A percentile compares a stretch with the other conserved stretches of the same genome.
Evolutionary conservation across 2,113 vertebrate genomes (phyloP).

Genomic region (Hydrochoerus hydrochaeris): DNA sequence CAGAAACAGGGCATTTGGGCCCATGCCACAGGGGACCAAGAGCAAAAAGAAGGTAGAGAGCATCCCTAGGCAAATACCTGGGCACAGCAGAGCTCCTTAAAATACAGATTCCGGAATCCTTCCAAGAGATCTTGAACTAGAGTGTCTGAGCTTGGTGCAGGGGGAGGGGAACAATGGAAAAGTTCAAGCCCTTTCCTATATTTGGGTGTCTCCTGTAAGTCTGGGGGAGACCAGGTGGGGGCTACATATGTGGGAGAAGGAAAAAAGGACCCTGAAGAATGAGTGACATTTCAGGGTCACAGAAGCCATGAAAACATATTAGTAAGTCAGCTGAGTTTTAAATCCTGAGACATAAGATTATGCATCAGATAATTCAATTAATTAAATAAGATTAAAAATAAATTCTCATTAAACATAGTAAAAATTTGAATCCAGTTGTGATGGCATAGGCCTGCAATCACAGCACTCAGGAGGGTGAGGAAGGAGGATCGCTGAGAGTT

Average conservation of each 20-base stretch:
- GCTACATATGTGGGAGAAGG: background rate
- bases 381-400: background rate
- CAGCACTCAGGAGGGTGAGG: background rate
- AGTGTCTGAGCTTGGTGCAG: background rate
- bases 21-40: background rate
- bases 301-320: background rate
- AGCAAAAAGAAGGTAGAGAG: background rate
- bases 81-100: background rate
- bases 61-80: background rate
- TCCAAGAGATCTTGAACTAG: background rate
- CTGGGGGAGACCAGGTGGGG: background rate
- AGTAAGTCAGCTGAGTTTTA: background rate
- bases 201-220: background rate
- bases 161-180: background rate
- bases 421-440: background rate
- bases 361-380: background rate
- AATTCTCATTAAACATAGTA: background rate
- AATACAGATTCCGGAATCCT: background rate
- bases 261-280: background rate
- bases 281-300: rapidly evolving
- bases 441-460: background rate
- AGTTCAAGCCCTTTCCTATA: background rate
- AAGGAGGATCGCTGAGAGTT: background rate
- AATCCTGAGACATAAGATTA: constrained; percentile 21
- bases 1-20: background rate